Evolutionary conservation across 2,888 invertebrate species (phyloP), one percentile per base, ranked within the genome.

Genomic region (Autographa gamma): DNA sequence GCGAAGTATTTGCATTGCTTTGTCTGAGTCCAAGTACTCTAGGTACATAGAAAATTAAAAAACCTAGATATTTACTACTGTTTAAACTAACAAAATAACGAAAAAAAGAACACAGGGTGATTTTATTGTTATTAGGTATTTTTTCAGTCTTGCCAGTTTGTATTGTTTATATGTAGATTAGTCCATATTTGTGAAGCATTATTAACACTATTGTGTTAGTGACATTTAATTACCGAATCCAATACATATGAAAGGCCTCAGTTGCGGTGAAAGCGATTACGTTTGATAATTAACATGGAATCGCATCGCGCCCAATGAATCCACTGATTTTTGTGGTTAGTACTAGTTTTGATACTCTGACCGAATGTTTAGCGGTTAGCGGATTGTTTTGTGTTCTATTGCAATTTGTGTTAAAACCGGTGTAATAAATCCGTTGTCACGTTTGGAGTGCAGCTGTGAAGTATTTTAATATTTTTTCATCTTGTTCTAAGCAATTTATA

Each of bases 261-360:
- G 38, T 63, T 74, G 79, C n/a, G 78, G 68, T 61, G 56, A 63
- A 60, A 63, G 58, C 70, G 79, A 79, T 79, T 79, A 72, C 77
- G 77, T 75, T 80, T 71, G 74, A 71, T 80, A 82, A 80, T 83
- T 76, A 80, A 72, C 71, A 73, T 64, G 56, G 59, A 43, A 66
- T 63, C 54, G 54, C 58, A 72, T 76, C 71, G 66, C 62, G 69
- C 38, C 13, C 56, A 58, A 48, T 74, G 54, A 67, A 19, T 65
- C 7, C 43, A 62, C 65, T 60, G 70, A 69, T 81, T 80, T 80
- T 82, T 82, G 83, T 25, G 80, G 83, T 82, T 18, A 56, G 65
- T 13, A 25, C 61, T 63, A 70, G 71, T 74, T 76, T 66, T 73
- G 74, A 70, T 66, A 56, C 77, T 41, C 18, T 62, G 72, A 70